Conservation (phyloP, 2,113 vertebrate genomes). For the Bagarius yarrelli region DNA sequence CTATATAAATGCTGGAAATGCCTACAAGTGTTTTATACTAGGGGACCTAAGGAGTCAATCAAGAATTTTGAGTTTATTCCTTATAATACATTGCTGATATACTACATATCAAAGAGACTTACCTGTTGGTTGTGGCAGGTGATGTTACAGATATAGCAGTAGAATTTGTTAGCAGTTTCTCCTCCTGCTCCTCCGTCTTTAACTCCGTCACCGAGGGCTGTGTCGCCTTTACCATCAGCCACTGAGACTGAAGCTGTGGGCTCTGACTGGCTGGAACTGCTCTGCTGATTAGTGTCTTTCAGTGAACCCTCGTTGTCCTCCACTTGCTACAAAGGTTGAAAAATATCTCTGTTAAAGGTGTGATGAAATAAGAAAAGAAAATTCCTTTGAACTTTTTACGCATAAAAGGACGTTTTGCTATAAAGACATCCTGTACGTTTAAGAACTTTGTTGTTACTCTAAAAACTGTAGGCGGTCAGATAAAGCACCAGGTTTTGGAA, state of each 20-base stretch:
- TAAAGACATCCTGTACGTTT: no score
- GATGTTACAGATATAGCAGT: slow-evolving; percentile 92
- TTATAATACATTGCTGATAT: no score
- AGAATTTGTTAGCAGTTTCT: slow-evolving; percentile 79
- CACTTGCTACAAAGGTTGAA: slow-evolving; percentile 57
- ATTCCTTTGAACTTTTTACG: no score
- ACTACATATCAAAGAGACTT: no score
- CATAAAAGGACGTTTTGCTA: no score
- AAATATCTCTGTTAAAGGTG: neutral
- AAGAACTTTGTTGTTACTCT: no score
- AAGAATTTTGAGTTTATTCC: no score
- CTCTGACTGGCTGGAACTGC: slow-evolving; percentile 75
- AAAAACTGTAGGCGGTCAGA: no score
- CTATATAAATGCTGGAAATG: no score
- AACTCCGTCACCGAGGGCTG: neutral
- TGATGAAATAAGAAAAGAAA: neutral
- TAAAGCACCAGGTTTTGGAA: no score
- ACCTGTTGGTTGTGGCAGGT: slow-evolving; percentile 90
- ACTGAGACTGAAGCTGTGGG: slow-evolving; percentile 63
- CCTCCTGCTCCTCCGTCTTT: slow-evolving; percentile 51
- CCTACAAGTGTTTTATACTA: no score
- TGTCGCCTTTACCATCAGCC: slow-evolving; percentile 2
- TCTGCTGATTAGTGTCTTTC: slow-evolving; percentile 79
- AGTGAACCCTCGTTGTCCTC: slow-evolving; percentile 69
- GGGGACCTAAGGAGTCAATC: no score